These are phyloP conservation scores for Drosophila colorata DNA, from an alignment of 2,888 invertebrate genomes.

Conservation along the genomic window DNA sequence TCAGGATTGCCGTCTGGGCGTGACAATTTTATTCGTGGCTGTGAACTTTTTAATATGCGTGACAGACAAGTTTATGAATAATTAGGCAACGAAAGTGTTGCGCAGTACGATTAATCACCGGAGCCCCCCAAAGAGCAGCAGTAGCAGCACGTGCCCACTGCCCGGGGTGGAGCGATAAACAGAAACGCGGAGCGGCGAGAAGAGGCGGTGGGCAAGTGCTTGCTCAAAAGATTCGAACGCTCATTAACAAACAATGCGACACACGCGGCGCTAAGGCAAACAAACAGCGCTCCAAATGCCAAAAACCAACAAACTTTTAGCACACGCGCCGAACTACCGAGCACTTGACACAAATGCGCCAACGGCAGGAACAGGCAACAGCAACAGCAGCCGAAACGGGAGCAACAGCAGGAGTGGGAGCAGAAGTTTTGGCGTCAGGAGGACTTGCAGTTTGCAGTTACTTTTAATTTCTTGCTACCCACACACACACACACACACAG, in stretches of 20 bases:
- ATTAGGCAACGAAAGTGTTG: slow-evolving; percentile 60
- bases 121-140: slow-evolving; percentile 30
- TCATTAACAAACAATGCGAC: slow-evolving; percentile 59
- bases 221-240: slow-evolving; percentile 50
- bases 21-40: slow-evolving; percentile 49
- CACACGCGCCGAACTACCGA: slow-evolving; percentile 63
- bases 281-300: slow-evolving; percentile 69
- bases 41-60: slow-evolving; percentile 68
- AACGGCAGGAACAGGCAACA: slow-evolving; percentile 31
- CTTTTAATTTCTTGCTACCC: slow-evolving; percentile 79
- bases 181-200: background rate
- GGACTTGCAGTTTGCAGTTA: slow-evolving; percentile 59
- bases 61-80: slow-evolving; percentile 75
- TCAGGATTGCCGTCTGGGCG: slow-evolving; percentile 41
- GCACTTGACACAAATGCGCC: slow-evolving; percentile 79
- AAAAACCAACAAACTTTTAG: slow-evolving; percentile 78
- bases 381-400: background rate
- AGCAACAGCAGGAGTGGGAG: slow-evolving; percentile 5
- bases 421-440: slow-evolving; percentile 20
- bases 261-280: slow-evolving; percentile 49
- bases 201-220: slow-evolving; percentile 5
- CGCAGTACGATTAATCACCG: slow-evolving; percentile 63
- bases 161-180: background rate
- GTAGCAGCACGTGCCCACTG: slow-evolving; percentile 42
- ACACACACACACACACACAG: slow-evolving; percentile 36